Conservation (phyloP, 2,113 vertebrate species). For the Crocuta crocuta region DNA sequence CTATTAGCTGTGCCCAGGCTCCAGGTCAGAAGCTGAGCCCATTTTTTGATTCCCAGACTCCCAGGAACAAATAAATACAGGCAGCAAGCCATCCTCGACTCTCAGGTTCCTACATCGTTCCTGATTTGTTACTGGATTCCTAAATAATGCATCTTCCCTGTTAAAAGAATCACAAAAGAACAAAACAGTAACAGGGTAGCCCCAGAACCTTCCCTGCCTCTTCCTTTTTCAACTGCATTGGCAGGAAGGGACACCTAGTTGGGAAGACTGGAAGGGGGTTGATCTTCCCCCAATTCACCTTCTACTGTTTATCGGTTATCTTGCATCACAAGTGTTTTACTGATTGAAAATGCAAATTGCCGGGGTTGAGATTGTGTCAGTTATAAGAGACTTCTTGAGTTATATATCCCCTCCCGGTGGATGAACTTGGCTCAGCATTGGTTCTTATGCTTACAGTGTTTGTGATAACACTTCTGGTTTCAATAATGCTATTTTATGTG, state of each 20-base stretch:
- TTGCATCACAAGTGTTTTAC: background rate
- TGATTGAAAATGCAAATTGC: background rate
- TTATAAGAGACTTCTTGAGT: background rate
- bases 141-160: background rate
- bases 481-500: background rate
- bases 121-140: background rate
- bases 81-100: background rate
- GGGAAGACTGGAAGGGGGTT: background rate
- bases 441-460: background rate
- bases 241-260: background rate
- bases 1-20: background rate
- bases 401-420: too few relatives aligned
- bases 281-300: background rate
- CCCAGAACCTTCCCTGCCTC: background rate
- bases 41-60: background rate
- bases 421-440: background rate
- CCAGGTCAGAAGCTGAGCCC: background rate
- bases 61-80: background rate
- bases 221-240: background rate
- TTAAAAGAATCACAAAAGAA: background rate
- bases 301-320: background rate
- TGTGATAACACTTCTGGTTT: background rate
- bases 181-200: background rate
- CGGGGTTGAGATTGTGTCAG: background rate
- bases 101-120: background rate